Conservation (phyloP, 2,888 invertebrate genomes). For the Camptogramma bilineatum region DNA sequence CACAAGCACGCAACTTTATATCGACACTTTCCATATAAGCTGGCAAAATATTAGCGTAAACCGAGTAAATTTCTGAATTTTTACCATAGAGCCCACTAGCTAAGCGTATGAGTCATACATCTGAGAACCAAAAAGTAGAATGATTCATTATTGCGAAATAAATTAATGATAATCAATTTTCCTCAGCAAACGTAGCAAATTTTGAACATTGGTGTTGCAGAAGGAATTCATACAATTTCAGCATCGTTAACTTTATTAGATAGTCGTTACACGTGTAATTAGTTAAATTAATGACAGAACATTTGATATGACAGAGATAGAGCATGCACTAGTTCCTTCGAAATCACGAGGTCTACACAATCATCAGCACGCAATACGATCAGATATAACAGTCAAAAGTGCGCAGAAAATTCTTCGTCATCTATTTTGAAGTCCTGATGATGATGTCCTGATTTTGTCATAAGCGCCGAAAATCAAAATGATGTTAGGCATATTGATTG, state of each 20-base stretch:
- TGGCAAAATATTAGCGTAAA: constrained; percentile 7
- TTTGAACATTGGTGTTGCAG: constrained; percentile 7
- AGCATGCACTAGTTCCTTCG: constrained; percentile 7
- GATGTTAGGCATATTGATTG: neutral
- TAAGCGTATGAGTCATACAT: constrained; percentile 23
- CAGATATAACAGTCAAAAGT: neutral
- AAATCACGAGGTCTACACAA: constrained; percentile 12
- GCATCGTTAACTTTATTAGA: constrained; percentile 10
- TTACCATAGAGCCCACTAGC: constrained; percentile 1
- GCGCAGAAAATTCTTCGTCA: neutral
- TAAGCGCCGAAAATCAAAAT: neutral
- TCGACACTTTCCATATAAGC: constrained; percentile 18
- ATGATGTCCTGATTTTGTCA: neutral
- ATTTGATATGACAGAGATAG: constrained; percentile 5
- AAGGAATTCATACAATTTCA: constrained; percentile 20
- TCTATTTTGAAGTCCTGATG: neutral
- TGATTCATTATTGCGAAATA: constrained; percentile 30
- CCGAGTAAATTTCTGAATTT: neutral
- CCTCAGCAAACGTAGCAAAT: constrained; percentile 14
- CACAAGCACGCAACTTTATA: constrained; percentile 7
- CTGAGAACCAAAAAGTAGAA: constrained; percentile 21
- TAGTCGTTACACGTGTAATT: constrained; percentile 10
- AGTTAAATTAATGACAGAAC: constrained; percentile 15
- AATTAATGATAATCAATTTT: constrained; percentile 27
- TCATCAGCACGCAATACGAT: constrained; percentile 4